phyloP scores from a whole-genome alignment of 2,888 invertebrate genomes.

The Luperina testacea region DNA sequence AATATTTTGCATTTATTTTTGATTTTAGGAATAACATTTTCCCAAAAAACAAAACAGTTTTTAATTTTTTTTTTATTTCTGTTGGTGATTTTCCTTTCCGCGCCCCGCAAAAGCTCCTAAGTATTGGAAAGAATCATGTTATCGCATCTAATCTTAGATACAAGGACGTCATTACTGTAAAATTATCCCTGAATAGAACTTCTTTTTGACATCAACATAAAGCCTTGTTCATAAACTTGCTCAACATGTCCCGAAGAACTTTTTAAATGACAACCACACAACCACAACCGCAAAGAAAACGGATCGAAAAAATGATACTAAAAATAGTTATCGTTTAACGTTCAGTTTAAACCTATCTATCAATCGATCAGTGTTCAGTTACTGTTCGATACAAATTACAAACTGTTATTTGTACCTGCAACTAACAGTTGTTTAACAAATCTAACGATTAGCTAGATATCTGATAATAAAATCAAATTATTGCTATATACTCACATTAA shows the following conservation, averaged over 20 bases:
- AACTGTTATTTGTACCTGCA: background rate
- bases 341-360: slow-evolving; percentile 5
- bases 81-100: background rate
- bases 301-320: slow-evolving; percentile 9
- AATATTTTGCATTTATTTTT: background rate
- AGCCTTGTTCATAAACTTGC: background rate
- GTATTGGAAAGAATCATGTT: background rate
- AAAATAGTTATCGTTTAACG: slow-evolving; percentile 12
- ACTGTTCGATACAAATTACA: background rate
- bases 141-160: background rate
- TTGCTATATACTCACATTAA: background rate
- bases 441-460: background rate
- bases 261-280: background rate
- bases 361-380: slow-evolving; percentile 7
- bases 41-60: background rate
- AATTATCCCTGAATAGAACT: background rate
- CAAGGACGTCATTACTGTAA: background rate
- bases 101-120: background rate
- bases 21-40: background rate
- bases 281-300: background rate
- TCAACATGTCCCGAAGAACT: background rate
- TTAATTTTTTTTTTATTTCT: background rate
- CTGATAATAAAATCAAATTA: too few relatives aligned
- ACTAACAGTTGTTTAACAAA: background rate
- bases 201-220: background rate